Conservation (phyloP, 2,113 vertebrate species). For the Forbesichthys agassizii region DNA sequence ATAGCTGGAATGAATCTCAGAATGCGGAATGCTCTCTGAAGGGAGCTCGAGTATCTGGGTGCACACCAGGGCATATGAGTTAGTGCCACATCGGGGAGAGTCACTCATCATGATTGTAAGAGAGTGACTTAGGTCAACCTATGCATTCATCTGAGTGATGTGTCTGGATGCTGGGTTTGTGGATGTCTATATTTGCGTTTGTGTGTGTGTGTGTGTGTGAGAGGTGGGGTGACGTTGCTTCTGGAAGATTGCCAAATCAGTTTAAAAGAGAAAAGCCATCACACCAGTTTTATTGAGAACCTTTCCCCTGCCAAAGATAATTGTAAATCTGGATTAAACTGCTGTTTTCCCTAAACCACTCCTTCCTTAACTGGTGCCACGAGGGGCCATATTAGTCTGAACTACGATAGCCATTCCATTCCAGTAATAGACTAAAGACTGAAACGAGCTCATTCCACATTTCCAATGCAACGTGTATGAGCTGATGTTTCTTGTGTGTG, state of each 20-base stretch:
- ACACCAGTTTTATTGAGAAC: slow-evolving; percentile 10
- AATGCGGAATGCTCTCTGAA: slow-evolving; percentile 15
- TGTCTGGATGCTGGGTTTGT: not conserved
- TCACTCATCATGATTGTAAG: not conserved
- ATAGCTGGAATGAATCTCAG: slow-evolving; percentile 37
- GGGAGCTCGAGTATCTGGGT: slow-evolving; percentile 42
- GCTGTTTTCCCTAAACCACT: slow-evolving; percentile 12
- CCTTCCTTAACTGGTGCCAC: slow-evolving; percentile 14
- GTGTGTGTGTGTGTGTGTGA: not conserved
- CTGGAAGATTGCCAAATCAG: slow-evolving; percentile 1
- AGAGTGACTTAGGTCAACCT: not conserved
- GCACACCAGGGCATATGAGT: slow-evolving; percentile 33
- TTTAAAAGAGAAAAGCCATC: slow-evolving; percentile 13
- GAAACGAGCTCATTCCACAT: slow-evolving; percentile 2
- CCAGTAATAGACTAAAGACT: slow-evolving; percentile 17
- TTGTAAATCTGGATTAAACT: slow-evolving; percentile 27
- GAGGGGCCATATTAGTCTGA: slow-evolving; percentile 5
- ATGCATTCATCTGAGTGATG: not conserved
- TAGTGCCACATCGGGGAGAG: slow-evolving; percentile 14
- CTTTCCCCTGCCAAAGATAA: slow-evolving; percentile 16
- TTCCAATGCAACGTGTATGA: no score
- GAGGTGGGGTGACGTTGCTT: not conserved
- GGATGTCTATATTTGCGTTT: not conserved
- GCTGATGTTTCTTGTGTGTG: no score
- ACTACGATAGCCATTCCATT: slow-evolving; percentile 5